Evolutionary conservation across 2,888 invertebrate species (phyloP).

Genomic region (Ochlodes sylvanus): DNA sequence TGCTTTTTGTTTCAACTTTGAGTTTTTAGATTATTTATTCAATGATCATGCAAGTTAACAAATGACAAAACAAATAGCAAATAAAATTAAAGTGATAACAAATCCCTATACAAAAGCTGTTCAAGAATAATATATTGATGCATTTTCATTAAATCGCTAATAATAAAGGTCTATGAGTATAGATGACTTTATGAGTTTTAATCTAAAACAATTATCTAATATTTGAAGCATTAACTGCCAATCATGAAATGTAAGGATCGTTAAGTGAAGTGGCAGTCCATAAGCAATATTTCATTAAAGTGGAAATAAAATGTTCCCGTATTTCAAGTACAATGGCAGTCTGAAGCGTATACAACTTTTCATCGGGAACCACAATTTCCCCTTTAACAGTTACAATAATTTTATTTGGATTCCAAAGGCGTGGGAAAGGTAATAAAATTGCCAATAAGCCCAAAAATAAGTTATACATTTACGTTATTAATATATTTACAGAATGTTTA

Average conservation of each 20-base stretch:
- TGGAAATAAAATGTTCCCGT: slow-evolving; percentile 9
- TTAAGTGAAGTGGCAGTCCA: slow-evolving; percentile 1
- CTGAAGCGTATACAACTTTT: slow-evolving; percentile 41
- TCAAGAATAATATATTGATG: too few species aligned
- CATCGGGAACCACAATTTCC: slow-evolving; percentile 45
- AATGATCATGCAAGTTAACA: not conserved
- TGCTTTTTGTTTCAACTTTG: not conserved
- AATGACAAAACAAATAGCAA: too few species aligned
- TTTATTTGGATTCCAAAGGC: slow-evolving; percentile 63
- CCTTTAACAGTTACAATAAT: slow-evolving; percentile 54
- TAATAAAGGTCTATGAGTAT: too few species aligned
- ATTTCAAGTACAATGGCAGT: slow-evolving; percentile 10
- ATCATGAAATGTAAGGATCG: not conserved
- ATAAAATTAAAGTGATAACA: too few species aligned
- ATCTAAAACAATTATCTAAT: too few species aligned
- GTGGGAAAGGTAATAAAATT: slow-evolving; percentile 59
- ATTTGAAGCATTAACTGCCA: not conserved
- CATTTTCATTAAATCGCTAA: too few species aligned
- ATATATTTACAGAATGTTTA: not conserved
- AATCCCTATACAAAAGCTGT: too few species aligned
- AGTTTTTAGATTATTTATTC: not conserved
- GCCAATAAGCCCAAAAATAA: slow-evolving; percentile 57
- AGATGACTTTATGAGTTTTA: too few species aligned
- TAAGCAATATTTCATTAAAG: slow-evolving; percentile 3
- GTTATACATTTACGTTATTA: slow-evolving; percentile 40